Evolutionary conservation across 2,113 vertebrate genomes (phyloP), one percentile per base, ranked within the genome.

Genomic region (Theristicus caerulescens): DNA sequence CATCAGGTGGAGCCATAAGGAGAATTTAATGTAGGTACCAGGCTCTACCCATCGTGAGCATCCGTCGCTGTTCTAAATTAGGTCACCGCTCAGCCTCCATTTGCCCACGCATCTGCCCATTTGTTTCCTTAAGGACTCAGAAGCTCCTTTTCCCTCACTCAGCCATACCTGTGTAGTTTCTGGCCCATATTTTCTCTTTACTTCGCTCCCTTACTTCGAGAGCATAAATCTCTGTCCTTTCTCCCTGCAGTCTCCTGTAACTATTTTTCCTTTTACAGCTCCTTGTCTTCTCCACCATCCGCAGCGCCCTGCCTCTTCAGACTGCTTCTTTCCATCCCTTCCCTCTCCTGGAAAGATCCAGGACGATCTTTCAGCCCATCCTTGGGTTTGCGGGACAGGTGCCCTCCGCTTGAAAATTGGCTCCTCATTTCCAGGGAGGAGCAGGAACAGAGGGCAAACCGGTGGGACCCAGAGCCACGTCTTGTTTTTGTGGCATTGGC

Each of bases 181-280:
- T n/a, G 38, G 19, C 38, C 21, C 2, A 2, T 54, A 5, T 74
- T 86, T 87, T 57, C 29, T 69, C 40, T 71, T 58, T 57, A 3
- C 6, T 72, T 52, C 2, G 0, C 47, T 57, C 47, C 47, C 19
- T 55, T 66, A 31, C 25, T 70, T 54, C 1, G 0, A 22, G 27
- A 49, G 11, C 24, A 64, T 42, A 19, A 66, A 25, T 74, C 47
- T 40, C 57, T 79, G 16, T 47, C 58, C 24, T 16, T 65, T 52
- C 47, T 88, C 32, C 32, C 10, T 32, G 11, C 1, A 0, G 1
- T 36, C 7, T 80, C 42, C 47, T 2, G 0, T 70, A 13, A 2
- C 40, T 46, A 1, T 44, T 69, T 36, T 34, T 31, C 32, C 16
- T 38, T 62, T 46, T 20, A 38, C 38, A 16, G 16, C 31, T 89